Base-by-base conservation (phyloP, 2,888 invertebrate species). In the Xestia c-nigrum region DNA sequence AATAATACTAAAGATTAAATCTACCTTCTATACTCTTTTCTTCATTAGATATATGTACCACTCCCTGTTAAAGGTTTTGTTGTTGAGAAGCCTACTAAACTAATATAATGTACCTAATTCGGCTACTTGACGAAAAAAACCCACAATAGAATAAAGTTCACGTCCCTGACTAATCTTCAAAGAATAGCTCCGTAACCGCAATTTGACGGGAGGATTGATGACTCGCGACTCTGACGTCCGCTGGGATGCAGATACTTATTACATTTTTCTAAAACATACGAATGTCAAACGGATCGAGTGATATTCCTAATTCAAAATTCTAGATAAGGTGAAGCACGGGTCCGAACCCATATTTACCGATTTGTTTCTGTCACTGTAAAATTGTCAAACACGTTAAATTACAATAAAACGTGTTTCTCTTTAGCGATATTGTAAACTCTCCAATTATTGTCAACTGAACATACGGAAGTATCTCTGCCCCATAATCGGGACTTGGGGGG, bases 141-240 rank as follows among this genome's bases (percentile, higher is more conserved):
- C 6, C 40, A 21, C 6, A 46, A 21, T 70, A 71, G 16, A 71
- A 40, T 24, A 24, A 24, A 24, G 40, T 43, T 66, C 16, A n/a
- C 24, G 24, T 38, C 50, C 1, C 14, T n/a, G 14, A 50, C 43
- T 61, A 63, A 72, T 71, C 46, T 55, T 52, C 52, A 52, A 80
- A 63, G 46, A 79, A 79, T 71, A 61, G 16, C 46, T 72, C 47
- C 24, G 16, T 75, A 69, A 68, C 52, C 80, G 21, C 80, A 14
- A 46, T 55, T 50, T n/a, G 61, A 52, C 24, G 46, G 52, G 24
- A 47, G 24, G 24, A 78, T 79, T 71, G 52, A 71, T 77, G 46
- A 40, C 72, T 77, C 40, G 19, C 10, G n/a, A n/a, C 47, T 57
- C 10, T 40, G 55, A 19, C 31, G 21, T 31, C 5, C 47, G 38